These are phyloP conservation scores for Byasa hedistus DNA, from an alignment of 2,888 invertebrate genomes.

Conservation along the genomic window DNA sequence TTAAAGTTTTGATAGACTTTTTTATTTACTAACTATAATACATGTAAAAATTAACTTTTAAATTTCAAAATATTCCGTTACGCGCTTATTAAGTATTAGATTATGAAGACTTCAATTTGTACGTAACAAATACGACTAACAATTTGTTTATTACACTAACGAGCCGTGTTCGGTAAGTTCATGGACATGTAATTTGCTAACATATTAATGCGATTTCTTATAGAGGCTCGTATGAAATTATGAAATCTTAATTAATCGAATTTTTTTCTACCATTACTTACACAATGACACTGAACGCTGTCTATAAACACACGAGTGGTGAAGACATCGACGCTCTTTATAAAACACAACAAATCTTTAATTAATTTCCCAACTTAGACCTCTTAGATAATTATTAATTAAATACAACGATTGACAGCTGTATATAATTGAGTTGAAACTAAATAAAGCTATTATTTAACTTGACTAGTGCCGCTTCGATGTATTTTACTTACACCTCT, in stretches of 20 bases:
- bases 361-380: slow-evolving; percentile 5
- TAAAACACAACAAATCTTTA: slow-evolving; percentile 10
- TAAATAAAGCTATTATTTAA: background rate
- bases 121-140: slow-evolving; percentile 10
- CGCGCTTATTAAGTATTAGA: background rate
- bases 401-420: background rate
- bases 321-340: slow-evolving; percentile 6
- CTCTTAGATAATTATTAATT: background rate
- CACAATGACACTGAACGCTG: slow-evolving; percentile 15
- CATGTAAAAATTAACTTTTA: background rate
- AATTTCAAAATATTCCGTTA: background rate
- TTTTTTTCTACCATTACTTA: slow-evolving; percentile 17
- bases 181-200: slow-evolving; percentile 27
- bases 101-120: background rate
- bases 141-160: slow-evolving; percentile 16
- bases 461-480: background rate
- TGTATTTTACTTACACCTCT: background rate
- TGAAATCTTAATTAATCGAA: slow-evolving; percentile 26
- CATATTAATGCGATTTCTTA: slow-evolving; percentile 25
- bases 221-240: slow-evolving; percentile 19
- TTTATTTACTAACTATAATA: background rate
- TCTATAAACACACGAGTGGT: slow-evolving; percentile 6
- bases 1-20: too few species aligned
- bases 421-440: background rate
- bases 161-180: slow-evolving; percentile 24